A percentile compares a stretch with the other conserved stretches of the same genome.
Evolutionary conservation across 2,113 vertebrate genomes (phyloP).

Genomic region (Crotalus viridis): DNA sequence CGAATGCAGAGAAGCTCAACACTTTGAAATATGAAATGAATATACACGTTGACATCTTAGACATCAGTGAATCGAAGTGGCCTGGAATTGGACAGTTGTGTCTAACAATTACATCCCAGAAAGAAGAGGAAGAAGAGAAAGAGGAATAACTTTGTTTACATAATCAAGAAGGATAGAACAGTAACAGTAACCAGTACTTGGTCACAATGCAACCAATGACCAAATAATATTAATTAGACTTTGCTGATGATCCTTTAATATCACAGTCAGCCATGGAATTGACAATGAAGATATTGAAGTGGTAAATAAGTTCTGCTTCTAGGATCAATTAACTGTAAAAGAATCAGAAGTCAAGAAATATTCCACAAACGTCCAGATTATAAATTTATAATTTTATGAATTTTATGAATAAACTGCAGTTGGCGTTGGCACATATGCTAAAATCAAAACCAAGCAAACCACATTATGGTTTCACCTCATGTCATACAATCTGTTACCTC

Average conservation of each 20-base stretch:
- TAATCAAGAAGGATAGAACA: neutral
- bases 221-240: neutral
- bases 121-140: neutral
- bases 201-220: neutral
- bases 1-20: neutral
- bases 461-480: neutral
- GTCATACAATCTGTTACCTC: neutral
- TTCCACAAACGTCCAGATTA: neutral
- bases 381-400: neutral
- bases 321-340: neutral
- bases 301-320: neutral
- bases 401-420: neutral
- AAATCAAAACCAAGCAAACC: neutral
- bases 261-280: neutral
- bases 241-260: neutral
- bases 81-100: neutral
- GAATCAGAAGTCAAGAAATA: neutral
- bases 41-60: neutral
- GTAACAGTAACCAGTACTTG: neutral
- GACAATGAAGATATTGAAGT: neutral
- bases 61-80: neutral
- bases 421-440: neutral
- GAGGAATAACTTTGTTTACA: neutral
- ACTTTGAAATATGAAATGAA: neutral
- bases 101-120: neutral